Evolutionary conservation across 1,140 invertebrate genomes (phyloP).

Genomic region (Augochlora pura): DNA sequence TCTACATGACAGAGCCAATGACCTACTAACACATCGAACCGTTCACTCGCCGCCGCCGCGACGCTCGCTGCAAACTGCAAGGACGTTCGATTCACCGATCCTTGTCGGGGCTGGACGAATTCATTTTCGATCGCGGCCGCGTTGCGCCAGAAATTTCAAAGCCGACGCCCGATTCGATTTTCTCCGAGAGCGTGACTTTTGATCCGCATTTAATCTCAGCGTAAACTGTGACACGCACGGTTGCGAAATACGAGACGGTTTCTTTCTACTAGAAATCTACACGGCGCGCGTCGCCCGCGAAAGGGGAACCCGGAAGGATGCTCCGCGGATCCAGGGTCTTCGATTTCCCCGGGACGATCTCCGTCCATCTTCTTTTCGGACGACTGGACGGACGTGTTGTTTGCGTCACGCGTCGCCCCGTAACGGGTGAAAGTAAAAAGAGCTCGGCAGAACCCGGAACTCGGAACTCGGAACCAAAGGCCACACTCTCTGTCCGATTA

Average conservation of each 20-base stretch:
- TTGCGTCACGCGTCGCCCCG: constrained; percentile 69
- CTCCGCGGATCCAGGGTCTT: no score
- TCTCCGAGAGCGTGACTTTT: no score
- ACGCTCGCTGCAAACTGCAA: constrained; percentile 44
- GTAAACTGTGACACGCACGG: no score
- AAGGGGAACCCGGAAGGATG: no score
- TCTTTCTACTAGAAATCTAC: no score
- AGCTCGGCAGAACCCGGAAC: constrained; percentile 67
- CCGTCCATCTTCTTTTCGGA: no score
- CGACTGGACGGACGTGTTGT: constrained; percentile 51
- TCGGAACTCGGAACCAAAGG: constrained; percentile 23
- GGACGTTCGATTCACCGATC: constrained; percentile 56
- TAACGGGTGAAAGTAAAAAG: constrained; percentile 76
- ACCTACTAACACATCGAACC: constrained; percentile 77
- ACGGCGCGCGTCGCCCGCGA: no score
- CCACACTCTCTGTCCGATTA: constrained; percentile 51
- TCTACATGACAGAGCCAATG: constrained; percentile 75
- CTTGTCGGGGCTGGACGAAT: not conserved
- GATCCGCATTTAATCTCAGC: no score
- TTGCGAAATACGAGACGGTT: no score
- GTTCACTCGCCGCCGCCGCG: constrained; percentile 33
- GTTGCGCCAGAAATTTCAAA: no score
- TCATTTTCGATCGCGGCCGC: not conserved
- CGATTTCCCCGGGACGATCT: no score
- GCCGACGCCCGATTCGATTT: no score